Evolutionary conservation across 2,888 invertebrate genomes (phyloP), one percentile per base, ranked within the genome.

Genomic region (Cantharis rufa): DNA sequence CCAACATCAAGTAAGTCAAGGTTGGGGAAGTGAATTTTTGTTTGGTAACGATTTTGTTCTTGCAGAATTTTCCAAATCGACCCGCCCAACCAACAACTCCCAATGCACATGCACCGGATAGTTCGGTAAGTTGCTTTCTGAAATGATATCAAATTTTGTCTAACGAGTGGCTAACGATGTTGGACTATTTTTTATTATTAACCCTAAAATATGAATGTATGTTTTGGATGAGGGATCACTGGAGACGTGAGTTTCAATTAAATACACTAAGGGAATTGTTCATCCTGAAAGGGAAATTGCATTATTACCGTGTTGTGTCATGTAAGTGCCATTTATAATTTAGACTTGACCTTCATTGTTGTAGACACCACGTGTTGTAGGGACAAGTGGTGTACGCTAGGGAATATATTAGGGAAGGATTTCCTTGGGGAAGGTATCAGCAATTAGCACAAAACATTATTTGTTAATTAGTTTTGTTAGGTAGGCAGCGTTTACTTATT

Each of bases 31-130:
- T 16, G 21, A 5, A 10, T 16, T 66, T 24, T 21, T n/a, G 24
- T 66, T 21, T 24, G 10, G 21, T 69, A 69, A 69, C 32, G 27
- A 61, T 66, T 75, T 63, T 68, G 76, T 73, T 63, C 24, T 88
- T 88, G 66, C 90, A 93, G 92, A 91, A 91, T 84, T 93, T 93
- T 87, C 92, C 93, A 80, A 92, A 90, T 82, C 90, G 94, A 88
- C 94, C 93, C 80, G 91, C 93, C 82, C 93, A 93, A 88, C 92
- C 94, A 85, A 94, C 94, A 85, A 94, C 94, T 82, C 94, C 94
- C 82, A 94, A 94, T 88, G 91, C 94, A 84, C 94, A 94, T 88
- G 93, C 92, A 86, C 94, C 94, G 81, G 94, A 94, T 87, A 91
- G 93, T 82, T 90, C 90, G 89, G 94, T 94, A 89, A 92, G 93